Conservation (phyloP, 2,888 invertebrate species). For the Anarsia innoxiella region DNA sequence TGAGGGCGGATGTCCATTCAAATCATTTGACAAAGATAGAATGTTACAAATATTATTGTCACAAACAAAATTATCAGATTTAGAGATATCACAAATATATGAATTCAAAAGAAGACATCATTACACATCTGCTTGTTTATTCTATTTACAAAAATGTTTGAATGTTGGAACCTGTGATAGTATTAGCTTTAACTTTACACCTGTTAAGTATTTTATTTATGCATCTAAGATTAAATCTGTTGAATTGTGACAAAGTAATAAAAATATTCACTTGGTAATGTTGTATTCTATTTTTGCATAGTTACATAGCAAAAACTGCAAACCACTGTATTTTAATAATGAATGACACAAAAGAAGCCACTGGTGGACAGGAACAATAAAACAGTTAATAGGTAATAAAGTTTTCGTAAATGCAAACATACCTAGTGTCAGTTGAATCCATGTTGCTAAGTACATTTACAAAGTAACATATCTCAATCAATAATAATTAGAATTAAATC, state of each 20-base stretch:
- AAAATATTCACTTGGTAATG: not conserved
- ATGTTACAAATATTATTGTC: constrained; percentile 46
- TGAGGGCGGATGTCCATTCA: constrained; percentile 79
- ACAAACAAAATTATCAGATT: constrained; percentile 21
- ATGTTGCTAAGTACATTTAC: no score
- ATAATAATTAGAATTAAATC: no score
- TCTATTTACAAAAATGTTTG: constrained; percentile 30
- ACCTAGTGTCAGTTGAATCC: no score
- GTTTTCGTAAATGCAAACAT: no score
- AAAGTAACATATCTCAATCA: no score
- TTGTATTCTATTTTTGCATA: not conserved
- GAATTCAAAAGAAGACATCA: constrained; percentile 35
- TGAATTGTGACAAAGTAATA: constrained; percentile 4
- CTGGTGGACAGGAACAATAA: no score
- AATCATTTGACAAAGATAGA: constrained; percentile 66
- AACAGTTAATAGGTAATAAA: no score
- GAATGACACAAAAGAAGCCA: no score
- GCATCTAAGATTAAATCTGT: constrained; percentile 21
- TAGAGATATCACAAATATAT: constrained; percentile 39
- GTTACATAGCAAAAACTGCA: no score
- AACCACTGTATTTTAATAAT: no score
- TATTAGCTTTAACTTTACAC: constrained; percentile 51
- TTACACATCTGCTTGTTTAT: constrained; percentile 45
- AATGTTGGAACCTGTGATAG: constrained; percentile 37
- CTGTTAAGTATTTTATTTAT: constrained; percentile 49